Base-by-base conservation (phyloP, 1,140 invertebrate genomes). In the Lasaia peninsularis region DNA sequence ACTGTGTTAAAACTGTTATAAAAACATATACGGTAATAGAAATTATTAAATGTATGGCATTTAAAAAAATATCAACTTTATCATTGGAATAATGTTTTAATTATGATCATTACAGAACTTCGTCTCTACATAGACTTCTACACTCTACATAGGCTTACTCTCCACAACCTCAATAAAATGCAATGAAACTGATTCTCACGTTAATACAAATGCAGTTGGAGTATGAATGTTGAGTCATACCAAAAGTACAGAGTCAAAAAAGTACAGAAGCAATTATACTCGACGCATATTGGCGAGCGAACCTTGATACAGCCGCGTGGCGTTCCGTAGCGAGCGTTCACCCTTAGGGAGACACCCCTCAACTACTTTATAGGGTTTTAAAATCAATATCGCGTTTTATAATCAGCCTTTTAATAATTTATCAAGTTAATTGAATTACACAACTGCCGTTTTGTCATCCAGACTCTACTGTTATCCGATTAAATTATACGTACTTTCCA, bases 341-440 rank as follows among this genome's bases (percentile, higher is more conserved):
- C 79, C 84, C 78, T 73, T 32, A 7, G 24, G 24, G 24, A 28
- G 24, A 40, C 63, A 70, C 78, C 80, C 77, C 78, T 73, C 69
- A 58, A 7, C 40, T 56, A 73, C 71, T 69, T 73, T 77, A 76
- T 84, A 82, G 73, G 84, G 80, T 80, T 86, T 80, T 78, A 78
- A 87, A 87, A 87, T 87, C 84, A 67, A 87, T 87, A 84, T 51
- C 32, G 66, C 72, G 71, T 69, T 63, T 56, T 65, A 52, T 44
- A 60, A 66, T 55, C 35, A 24, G 34, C 12, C 37, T 34, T 44
- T 12, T 28, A 61, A 65, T 61, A 20, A 44, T 44, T 16, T 44
- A 18, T 16, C 18, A 6, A 14, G 18, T 20, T 20, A 18, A 44
- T 44, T 44, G 7, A 44, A 20, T 44, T 44, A 11, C 16, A 10